These are phyloP conservation scores for Moxostoma hubbsi DNA, from an alignment of 2,797 vertebrate genomes.

Conservation along the genomic window DNA sequence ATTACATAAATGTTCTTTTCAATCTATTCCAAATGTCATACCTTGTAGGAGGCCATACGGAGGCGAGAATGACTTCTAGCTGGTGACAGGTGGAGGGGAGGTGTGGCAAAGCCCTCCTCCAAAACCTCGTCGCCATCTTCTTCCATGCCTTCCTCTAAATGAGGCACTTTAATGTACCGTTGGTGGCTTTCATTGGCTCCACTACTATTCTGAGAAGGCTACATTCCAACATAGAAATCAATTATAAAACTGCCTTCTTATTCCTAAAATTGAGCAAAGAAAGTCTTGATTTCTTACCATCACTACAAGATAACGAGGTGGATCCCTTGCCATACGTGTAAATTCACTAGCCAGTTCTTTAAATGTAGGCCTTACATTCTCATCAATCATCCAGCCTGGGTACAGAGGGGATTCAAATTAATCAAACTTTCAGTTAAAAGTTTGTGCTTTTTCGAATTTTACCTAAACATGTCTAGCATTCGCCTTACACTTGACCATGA, in stretches of 20 bases:
- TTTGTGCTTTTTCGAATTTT: background rate
- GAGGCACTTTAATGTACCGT: conserved; percentile 81
- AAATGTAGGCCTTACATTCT: conserved; percentile 94
- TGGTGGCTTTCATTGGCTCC: conserved; percentile 73
- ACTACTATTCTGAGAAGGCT: conserved; percentile 65
- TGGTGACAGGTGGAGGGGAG: conserved; percentile 76
- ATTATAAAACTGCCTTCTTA: background rate
- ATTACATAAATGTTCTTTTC: background rate
- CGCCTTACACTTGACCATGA: conserved; percentile 96
- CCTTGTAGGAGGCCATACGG: conserved; percentile 75
- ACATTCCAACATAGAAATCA: conserved; percentile 30
- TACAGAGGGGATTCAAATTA: background rate
- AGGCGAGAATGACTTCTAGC: conserved; percentile 76
- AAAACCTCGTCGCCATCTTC: conserved; percentile 65
- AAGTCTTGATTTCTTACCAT: conserved; percentile 73
- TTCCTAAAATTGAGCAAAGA: background rate
- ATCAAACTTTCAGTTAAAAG: background rate
- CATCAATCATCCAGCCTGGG: conserved; percentile 97
- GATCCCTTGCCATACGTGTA: conserved; percentile 95
- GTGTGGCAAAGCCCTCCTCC: conserved; percentile 73
- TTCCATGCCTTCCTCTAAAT: conserved; percentile 75
- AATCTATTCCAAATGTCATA: conserved; percentile 53
- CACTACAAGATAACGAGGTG: conserved; percentile 90
- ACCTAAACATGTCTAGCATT: background rate
- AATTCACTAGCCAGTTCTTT: conserved; percentile 96